These are phyloP conservation scores for Pseudomyrmex sp. DNA, from an alignment of 1,140 invertebrate genomes.

Conservation along the genomic window DNA sequence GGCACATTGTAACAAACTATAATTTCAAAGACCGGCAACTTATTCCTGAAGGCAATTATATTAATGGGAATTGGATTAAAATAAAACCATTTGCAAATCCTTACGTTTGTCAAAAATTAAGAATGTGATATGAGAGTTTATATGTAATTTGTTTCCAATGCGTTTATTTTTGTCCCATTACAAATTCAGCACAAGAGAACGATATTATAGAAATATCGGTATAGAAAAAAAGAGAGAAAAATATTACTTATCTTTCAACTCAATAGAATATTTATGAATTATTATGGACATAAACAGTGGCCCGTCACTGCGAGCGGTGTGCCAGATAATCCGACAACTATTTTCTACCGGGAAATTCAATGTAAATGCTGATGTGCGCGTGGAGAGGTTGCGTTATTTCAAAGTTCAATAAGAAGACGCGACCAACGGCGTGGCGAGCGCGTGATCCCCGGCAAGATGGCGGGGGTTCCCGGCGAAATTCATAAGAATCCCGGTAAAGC, in stretches of 20 bases:
- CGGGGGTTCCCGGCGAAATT: slow-evolving; percentile 58
- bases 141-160: too few relatives aligned
- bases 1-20: neutral
- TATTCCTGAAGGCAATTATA: neutral
- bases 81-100: too few relatives aligned
- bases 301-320: slow-evolving; percentile 18
- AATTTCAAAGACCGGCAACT: neutral
- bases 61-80: too few relatives aligned
- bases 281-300: slow-evolving; percentile 12
- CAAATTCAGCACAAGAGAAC: slow-evolving; percentile 7
- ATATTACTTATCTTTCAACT: neutral
- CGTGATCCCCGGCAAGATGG: slow-evolving; percentile 64
- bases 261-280: slow-evolving; percentile 53
- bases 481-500: slow-evolving; percentile 68
- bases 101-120: neutral
- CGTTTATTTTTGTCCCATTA: slow-evolving; percentile 15
- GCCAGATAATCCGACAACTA: slow-evolving; percentile 52
- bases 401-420: slow-evolving; percentile 60
- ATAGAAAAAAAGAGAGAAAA: neutral
- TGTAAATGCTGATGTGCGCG: slow-evolving; percentile 59
- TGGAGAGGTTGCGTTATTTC: slow-evolving; percentile 50
- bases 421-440: slow-evolving; percentile 29
- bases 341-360: slow-evolving; percentile 53
- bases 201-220: neutral
- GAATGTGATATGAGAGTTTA: neutral